Evolutionary conservation across 23 tunicate genomes (phyloP), one percentile per base, ranked within the genome.

Genomic region (Pegea sp.): DNA sequence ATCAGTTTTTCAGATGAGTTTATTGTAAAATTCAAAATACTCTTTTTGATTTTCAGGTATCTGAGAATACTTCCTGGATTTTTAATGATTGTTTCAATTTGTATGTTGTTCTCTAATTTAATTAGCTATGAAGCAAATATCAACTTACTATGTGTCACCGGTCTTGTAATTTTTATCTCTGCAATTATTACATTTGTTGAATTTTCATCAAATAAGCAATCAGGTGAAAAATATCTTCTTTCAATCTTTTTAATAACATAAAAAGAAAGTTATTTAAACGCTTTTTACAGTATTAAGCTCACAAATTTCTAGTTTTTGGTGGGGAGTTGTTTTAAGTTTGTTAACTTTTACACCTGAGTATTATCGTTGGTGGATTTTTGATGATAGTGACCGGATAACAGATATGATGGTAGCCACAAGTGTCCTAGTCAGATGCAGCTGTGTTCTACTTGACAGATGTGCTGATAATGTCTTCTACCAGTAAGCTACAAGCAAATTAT

Each of bases 371-470:
- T 71, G 77, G 77, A 28, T 26, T 44, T 71, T 29, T 53, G 77
- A 63, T 63, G 77, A 71, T 24, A 44, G 69, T 1, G 77, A 71
- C 26, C 33, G 63, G 29, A 48, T 71, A 6, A 42, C 64, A 25
- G 63, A 71, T 59, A 62, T 71, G 77, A 31, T 71, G 55, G 6
- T 71, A 22, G 52, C 59, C 58, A 62, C 77, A 27, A 63, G 77
- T 50, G 42, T 69, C 19, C 57, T 65, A 24, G 30, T 71, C 4
- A 71, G 62, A 54, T 62, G 77, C 38, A 62, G 77, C 48, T 71
- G 77, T 71, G 77, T 62, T 44, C 55, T 71, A 46, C 31, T 71
- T 33, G 77, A 71, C 46, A 52, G 77, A 26, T 71, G 59, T 71
- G 50, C 52, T 30, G 52, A 55, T 33, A 62, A 55, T 54, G 58